Conservation (phyloP, 2,888 invertebrate genomes). For the Peribatodes rhomboidaria region DNA sequence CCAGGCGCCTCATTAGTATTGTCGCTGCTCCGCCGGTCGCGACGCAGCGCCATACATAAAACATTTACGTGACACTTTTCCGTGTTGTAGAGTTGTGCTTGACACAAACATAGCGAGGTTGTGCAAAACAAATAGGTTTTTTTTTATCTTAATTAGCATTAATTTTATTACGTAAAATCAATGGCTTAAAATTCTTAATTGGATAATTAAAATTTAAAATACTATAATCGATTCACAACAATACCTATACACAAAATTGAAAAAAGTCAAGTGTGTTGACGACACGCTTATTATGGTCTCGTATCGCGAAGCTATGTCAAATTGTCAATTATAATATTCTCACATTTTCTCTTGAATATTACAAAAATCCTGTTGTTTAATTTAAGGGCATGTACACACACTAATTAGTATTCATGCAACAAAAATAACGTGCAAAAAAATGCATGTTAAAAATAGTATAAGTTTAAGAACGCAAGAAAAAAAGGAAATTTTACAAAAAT, state of each 20-base stretch:
- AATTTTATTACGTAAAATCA: background rate
- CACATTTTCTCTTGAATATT: no score
- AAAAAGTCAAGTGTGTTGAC: background rate
- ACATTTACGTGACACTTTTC: constrained; percentile 34
- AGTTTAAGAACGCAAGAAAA: no score
- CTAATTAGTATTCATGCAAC: no score
- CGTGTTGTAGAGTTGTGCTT: constrained; percentile 31
- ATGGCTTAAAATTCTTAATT: background rate
- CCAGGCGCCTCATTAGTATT: constrained; percentile 63
- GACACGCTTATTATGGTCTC: background rate
- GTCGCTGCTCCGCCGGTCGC: constrained; percentile 46
- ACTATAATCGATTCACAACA: constrained; percentile 2
- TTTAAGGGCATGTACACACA: no score
- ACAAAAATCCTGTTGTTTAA: no score
- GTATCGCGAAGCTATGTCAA: no score
- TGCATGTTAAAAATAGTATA: no score
- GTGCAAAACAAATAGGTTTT: constrained; percentile 2
- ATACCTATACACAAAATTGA: background rate
- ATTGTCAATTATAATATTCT: background rate
- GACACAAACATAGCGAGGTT: constrained; percentile 7
- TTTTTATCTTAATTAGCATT: constrained; percentile 1
- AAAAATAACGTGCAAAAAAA: no score
- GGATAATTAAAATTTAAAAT: background rate
- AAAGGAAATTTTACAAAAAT: no score
- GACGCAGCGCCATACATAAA: constrained; percentile 20